Evolutionary conservation across 2,113 vertebrate genomes (phyloP), one percentile per base, ranked within the genome.

Genomic region (Chamaea fasciata): DNA sequence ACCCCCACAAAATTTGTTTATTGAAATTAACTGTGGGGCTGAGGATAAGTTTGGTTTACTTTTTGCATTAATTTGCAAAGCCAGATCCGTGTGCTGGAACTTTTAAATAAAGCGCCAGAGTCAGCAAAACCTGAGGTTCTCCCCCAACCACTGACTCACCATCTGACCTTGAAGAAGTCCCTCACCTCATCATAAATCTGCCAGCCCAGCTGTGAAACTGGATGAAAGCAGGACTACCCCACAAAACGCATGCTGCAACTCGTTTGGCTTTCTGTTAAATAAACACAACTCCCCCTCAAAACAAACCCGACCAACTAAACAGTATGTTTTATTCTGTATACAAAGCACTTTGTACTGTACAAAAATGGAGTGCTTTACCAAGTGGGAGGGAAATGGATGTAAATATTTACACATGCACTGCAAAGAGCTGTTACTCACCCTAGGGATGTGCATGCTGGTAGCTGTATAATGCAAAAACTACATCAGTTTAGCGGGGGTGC

Each of bases 341-440:
- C 77, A 95, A 73, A 73, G 94, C 52, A 92, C 60, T 91, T 75
- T 84, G 69, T 42, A 46, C 89, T 67, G 47, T 84, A 68, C 39
- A 84, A 94, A 97, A 97, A 68, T 8, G 30, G 75, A 65, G 52
- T 70, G 59, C 85, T 95, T 91, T 83, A 92, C 73, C 50, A 94
- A 86, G 92, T 87, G 53, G 70, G 90, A 92, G 67, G 87, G 81
- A 93, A 89, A 81, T 10, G 82, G 64, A 88, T 69, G 86, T 78
- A 96, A 96, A 96, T 91, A 85, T 95, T 95, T 96, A 96, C 79
- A 63, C 80, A 88, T n/a, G 47, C 12, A 37, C 39, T 53, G 75
- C 81, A 81, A 57, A 95, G 55, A 95, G 71, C 71, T 69, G 87
- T 85, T 81, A 76, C 67, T 74, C 49, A 91, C 52, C 39, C 53